Evolutionary conservation across 2,888 invertebrate species (phyloP), one percentile per base, ranked within the genome.

Genomic region (Amphipyra tragopoginis): DNA sequence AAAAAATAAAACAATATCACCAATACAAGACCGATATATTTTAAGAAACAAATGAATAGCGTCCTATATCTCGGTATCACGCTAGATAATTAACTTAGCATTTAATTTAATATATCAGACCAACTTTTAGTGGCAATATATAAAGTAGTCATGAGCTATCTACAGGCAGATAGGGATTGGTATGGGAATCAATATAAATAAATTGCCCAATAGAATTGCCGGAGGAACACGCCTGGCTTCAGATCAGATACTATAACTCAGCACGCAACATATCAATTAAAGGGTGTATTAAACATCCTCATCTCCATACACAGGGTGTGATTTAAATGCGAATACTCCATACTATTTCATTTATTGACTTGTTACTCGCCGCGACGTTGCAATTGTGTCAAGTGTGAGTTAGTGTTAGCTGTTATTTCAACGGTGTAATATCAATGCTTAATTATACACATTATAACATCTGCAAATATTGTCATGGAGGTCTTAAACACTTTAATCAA

Each of bases 221-320:
- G 67, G 83, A 77, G 90, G 90, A 84, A 89, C 86, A 88, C 82
- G 88, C 83, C 80, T 75, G 83, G 81, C 82, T 80, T 78, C 80
- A 80, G 86, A 92, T 90, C 91, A 89, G 87, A 88, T 88, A 86
- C 89, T 81, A 93, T 92, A 91, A 91, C 86, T 92, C 90, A 92
- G 80, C 89, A 89, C 82, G 88, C 90, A 92, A 93, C 92, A 88
- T 93, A 91, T 93, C 93, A 93, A 93, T 93, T 93, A 93, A 91
- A 89, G 83, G 80, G 83, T 85, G 85, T 88, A 89, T 90, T 91
- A 89, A 90, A 89, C 87, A 87, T 87, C 85, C 86, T 81, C 87
- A 82, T 84, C 82, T 85, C 81, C 72, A 84, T 85, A 82, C 82
- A 80, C 80, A 82, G 83, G 79, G 82, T 85, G 85, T 80, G 86